Percentiles rank a stretch among this genome's conserved stretches.
phyloP scores from a whole-genome alignment of 2,797 vertebrate species.

The Enteromius afrohamiltoni region DNA sequence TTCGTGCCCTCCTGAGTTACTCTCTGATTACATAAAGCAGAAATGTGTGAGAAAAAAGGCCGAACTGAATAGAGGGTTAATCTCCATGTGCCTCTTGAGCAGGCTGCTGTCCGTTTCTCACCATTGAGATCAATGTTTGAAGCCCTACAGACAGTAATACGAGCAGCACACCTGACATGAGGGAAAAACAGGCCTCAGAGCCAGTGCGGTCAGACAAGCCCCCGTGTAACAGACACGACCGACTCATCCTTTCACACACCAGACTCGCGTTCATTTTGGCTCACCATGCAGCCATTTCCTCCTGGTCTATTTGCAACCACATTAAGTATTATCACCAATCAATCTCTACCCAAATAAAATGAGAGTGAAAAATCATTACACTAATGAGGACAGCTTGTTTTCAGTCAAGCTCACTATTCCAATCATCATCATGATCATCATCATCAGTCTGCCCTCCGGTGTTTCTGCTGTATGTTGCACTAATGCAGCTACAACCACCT shows the following conservation, averaged over 20 bases:
- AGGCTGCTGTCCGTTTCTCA: slow-evolving; percentile 33
- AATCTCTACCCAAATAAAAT: slow-evolving; percentile 61
- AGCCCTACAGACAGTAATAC: slow-evolving; percentile 56
- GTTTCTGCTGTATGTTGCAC: slow-evolving; percentile 32
- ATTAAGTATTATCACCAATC: slow-evolving; percentile 58
- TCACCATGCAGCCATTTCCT: slow-evolving; percentile 50
- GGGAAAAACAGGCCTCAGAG: slow-evolving; percentile 41
- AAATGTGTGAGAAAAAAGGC: slow-evolving; percentile 42
- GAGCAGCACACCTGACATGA: slow-evolving; percentile 51
- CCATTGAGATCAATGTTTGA: slow-evolving; percentile 26
- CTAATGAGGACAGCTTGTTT: slow-evolving; percentile 51
- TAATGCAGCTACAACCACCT: slow-evolving; percentile 43
- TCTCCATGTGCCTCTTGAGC: slow-evolving; percentile 28
- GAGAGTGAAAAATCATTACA: slow-evolving; percentile 53
- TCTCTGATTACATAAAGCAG: slow-evolving; percentile 41
- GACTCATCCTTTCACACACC: slow-evolving; percentile 29
- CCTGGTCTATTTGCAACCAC: slow-evolving; percentile 36
- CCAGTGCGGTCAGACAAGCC: neutral
- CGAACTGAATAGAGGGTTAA: slow-evolving; percentile 43
- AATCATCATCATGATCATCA: slow-evolving; percentile 43
- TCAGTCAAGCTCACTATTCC: slow-evolving; percentile 34
- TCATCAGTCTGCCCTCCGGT: slow-evolving; percentile 20
- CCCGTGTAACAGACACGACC: neutral
- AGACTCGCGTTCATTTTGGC: slow-evolving; percentile 25
- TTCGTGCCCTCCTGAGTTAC: slow-evolving; percentile 39